These are phyloP conservation scores for Pipistrellus pipistrellus DNA, from an alignment of 2,797 vertebrate species.

Conservation along the genomic window DNA sequence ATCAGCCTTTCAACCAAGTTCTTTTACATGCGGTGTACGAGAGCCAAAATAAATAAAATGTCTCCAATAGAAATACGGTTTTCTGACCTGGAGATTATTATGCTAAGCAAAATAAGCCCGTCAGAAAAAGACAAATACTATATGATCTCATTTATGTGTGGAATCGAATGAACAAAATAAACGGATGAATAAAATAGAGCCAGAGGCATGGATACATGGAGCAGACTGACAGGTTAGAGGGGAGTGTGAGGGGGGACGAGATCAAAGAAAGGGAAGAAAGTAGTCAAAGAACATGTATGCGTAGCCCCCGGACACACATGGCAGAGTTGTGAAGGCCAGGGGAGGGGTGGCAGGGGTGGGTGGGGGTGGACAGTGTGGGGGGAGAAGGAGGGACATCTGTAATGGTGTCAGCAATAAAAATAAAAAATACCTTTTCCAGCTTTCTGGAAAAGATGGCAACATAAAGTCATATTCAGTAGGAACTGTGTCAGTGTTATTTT, in stretches of 20 bases:
- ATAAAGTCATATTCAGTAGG: background rate
- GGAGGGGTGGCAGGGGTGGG: background rate
- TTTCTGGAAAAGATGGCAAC: conserved; percentile 5
- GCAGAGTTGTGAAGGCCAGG: background rate
- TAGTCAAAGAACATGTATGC: background rate
- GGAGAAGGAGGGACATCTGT: background rate
- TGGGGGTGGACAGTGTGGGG: background rate
- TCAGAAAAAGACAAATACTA: background rate
- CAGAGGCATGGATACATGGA: background rate
- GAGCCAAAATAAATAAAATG: conserved; percentile 66
- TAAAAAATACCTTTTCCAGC: background rate
- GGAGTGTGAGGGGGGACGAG: background rate
- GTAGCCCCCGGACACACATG: background rate
- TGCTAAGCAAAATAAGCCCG: background rate
- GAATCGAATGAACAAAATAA: background rate
- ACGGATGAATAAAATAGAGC: background rate
- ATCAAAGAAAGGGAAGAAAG: background rate
- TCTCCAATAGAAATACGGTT: conserved; percentile 51
- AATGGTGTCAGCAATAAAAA: background rate
- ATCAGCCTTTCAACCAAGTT: background rate
- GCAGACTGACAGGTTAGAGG: background rate
- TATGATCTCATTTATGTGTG: background rate
- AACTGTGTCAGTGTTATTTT: background rate
- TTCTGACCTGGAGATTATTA: conserved; percentile 8
- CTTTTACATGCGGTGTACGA: background rate